A percentile compares a stretch with the other conserved stretches of the same genome.
phyloP scores from a whole-genome alignment of 1,140 invertebrate species.

The Adoxophyes honmai region DNA sequence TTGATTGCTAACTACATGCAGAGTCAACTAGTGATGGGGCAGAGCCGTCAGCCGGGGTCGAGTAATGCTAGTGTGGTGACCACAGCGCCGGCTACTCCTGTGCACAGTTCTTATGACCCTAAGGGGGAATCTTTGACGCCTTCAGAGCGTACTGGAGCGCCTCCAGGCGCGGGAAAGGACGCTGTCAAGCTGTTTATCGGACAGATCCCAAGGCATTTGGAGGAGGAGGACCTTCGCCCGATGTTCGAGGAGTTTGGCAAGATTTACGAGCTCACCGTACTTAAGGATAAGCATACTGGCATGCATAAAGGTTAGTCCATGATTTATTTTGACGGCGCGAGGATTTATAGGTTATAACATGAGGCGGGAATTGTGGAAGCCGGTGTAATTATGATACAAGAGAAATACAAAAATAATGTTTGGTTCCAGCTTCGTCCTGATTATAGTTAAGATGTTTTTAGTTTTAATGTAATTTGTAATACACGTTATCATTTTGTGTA shows the following conservation, averaged over 20 bases:
- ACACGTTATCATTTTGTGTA: too few relatives aligned
- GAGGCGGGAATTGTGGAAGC: neutral
- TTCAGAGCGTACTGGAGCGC: constrained; percentile 63
- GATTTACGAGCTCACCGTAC: constrained; percentile 95
- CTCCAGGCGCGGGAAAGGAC: constrained; percentile 72
- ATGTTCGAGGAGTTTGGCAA: constrained; percentile 96
- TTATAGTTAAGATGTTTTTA: too few relatives aligned
- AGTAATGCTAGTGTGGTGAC: constrained; percentile 23
- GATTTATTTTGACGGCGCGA: constrained; percentile 18
- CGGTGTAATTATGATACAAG: too few relatives aligned
- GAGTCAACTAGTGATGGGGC: constrained; percentile 28
- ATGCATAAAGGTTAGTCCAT: constrained; percentile 92
- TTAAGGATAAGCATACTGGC: constrained; percentile 95
- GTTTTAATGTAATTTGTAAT: too few relatives aligned
- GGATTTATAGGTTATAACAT: constrained; percentile 16
- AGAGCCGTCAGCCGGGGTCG: constrained; percentile 25
- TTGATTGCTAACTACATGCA: constrained; percentile 53
- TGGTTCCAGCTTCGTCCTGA: too few relatives aligned
- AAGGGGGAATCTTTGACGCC: constrained; percentile 34
- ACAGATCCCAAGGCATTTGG: constrained; percentile 94
- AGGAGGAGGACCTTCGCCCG: constrained; percentile 92
- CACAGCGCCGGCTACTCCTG: constrained; percentile 56
- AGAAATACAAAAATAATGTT: too few relatives aligned
- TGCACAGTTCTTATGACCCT: constrained; percentile 40
- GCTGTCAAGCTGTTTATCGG: constrained; percentile 94